A percentile compares a stretch with the other conserved stretches of the same genome.
Evolutionary conservation across 2,797 vertebrate genomes (phyloP).

Genomic region (Hippopotamyrus pictus): DNA sequence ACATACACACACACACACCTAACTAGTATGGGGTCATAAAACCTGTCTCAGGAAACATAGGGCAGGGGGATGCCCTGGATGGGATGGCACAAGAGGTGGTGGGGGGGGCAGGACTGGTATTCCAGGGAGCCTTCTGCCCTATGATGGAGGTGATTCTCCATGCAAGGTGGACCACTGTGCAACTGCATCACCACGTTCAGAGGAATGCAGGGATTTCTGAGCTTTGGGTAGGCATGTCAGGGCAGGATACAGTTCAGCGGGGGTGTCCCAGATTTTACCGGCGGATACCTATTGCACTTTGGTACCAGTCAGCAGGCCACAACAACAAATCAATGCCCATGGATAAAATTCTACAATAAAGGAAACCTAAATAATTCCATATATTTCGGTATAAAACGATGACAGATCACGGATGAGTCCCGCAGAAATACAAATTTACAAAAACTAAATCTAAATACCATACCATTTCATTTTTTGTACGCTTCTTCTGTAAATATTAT

Average conservation of each 20-base stretch:
- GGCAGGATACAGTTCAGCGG: neutral
- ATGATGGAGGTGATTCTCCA: neutral
- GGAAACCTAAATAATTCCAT: neutral
- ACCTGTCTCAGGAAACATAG: too few relatives aligned
- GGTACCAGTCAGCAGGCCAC: neutral
- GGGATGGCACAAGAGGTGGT: neutral
- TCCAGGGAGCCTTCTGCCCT: neutral
- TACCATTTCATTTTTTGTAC: neutral
- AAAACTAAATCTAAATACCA: neutral
- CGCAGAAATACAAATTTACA: neutral
- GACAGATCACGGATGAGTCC: neutral
- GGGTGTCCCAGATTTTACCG: neutral
- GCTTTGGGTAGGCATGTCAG: neutral
- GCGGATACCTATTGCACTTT: neutral
- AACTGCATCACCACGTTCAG: neutral
- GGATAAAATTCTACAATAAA: neutral
- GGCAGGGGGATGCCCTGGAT: neutral
- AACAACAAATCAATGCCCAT: neutral
- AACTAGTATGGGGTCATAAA: neutral
- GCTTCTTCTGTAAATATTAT: neutral
- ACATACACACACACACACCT: too few relatives aligned
- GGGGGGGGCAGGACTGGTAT: neutral
- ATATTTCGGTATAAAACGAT: neutral
- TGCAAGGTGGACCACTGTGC: neutral
- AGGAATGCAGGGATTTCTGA: neutral